Percentiles rank a stretch among this genome's conserved stretches.
phyloP scores from a whole-genome alignment of 2,113 vertebrate species.

The Perognathus longimembris region DNA sequence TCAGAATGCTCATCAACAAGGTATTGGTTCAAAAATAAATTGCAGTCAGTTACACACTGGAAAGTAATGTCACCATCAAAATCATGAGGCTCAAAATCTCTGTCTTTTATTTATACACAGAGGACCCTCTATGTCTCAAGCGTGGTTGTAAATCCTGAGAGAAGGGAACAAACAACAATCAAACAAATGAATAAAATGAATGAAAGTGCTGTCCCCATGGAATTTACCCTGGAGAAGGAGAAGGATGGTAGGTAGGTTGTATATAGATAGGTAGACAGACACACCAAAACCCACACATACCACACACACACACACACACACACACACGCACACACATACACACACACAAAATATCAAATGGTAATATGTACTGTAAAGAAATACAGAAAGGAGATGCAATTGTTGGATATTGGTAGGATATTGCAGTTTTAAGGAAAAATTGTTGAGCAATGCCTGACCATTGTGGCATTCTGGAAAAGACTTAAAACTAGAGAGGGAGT shows the following conservation, averaged over 20 bases:
- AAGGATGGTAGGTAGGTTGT: background rate
- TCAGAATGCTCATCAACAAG: background rate
- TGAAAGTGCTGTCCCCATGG: background rate
- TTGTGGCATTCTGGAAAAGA: constrained; percentile 26
- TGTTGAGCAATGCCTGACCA: background rate
- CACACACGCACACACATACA: too few species aligned
- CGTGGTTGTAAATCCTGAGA: background rate
- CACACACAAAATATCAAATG: background rate
- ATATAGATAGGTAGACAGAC: background rate
- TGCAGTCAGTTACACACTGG: background rate
- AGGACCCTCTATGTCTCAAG: background rate
- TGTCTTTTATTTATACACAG: background rate
- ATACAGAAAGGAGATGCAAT: background rate
- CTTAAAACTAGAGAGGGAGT: background rate
- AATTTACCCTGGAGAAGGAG: background rate
- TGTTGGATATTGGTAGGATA: too few species aligned
- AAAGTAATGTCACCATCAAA: background rate
- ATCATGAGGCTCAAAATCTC: background rate
- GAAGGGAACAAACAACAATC: background rate
- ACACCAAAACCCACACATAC: too few species aligned
- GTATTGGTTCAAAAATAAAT: background rate
- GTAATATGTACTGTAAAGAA: background rate
- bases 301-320: too few species aligned
- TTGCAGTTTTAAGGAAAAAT: constrained; percentile 7
- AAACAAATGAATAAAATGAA: background rate